Conservation (phyloP, 2,113 vertebrate genomes). For the Hipposideros armiger region DNA sequence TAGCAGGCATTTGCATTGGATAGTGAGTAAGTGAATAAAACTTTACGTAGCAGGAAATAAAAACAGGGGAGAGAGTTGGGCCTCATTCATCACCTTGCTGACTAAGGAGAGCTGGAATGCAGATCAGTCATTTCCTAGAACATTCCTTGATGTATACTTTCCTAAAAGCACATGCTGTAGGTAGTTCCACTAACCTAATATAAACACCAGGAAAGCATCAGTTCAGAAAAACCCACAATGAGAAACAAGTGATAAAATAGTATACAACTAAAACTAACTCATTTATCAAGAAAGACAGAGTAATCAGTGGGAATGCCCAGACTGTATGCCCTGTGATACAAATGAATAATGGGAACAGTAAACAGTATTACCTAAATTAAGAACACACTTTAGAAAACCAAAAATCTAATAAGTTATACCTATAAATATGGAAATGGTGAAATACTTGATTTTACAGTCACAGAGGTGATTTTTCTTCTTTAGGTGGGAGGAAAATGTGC, state of each 20-base stretch:
- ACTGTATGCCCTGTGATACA: conserved; percentile 53
- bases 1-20: neutral
- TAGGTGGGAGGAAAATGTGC: conserved; percentile 1
- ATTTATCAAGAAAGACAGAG: conserved; percentile 74
- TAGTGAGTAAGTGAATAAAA: conserved; percentile 41
- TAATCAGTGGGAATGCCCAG: conserved; percentile 66
- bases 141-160: neutral
- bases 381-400: conserved; percentile 58
- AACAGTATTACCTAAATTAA: conserved; percentile 71
- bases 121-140: neutral
- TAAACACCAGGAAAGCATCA: neutral
- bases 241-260: conserved; percentile 58
- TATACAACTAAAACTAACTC: conserved; percentile 40
- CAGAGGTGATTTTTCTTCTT: conserved; percentile 42
- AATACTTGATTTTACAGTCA: conserved; percentile 58
- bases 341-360: conserved; percentile 65
- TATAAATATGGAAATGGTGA: conserved; percentile 45
- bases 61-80: conserved; percentile 35
- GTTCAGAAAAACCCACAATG: conserved; percentile 49
- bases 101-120: conserved; percentile 23
- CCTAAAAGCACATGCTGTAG: neutral
- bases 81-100: conserved; percentile 6
- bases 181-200: conserved; percentile 14
- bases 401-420: conserved; percentile 62
- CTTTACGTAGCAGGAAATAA: conserved; percentile 50